Percentiles rank a stretch among this genome's conserved stretches.
These are phyloP conservation scores for Cyrtorhinus lividipennis DNA, from an alignment of 1,140 invertebrate genomes.

Conservation along the genomic window DNA sequence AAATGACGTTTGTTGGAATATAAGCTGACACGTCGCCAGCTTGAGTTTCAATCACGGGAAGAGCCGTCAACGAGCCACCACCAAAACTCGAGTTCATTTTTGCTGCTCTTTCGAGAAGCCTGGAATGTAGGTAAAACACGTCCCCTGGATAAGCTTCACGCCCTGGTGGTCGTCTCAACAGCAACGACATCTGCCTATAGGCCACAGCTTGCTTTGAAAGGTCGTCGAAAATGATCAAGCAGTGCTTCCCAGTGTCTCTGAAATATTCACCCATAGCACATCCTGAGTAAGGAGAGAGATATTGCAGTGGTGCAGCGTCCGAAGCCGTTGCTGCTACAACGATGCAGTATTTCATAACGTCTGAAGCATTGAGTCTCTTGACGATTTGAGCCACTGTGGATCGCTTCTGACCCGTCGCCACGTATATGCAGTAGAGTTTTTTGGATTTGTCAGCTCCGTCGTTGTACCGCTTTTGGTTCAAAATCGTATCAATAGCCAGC, in stretches of 20 bases:
- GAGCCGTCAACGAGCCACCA: constrained; percentile 95
- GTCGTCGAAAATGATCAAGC: constrained; percentile 99
- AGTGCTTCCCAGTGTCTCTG: constrained; percentile 98
- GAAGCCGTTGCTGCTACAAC: constrained; percentile 98
- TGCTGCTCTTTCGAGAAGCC: constrained; percentile 96
- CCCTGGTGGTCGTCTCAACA: constrained; percentile 97
- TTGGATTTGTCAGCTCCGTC: constrained; percentile 92
- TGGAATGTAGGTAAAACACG: constrained; percentile 99
- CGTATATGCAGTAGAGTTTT: constrained; percentile 99
- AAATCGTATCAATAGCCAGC: constrained; percentile 98
- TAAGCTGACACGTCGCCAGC: constrained; percentile 99
- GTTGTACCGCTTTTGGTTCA: constrained; percentile 98
- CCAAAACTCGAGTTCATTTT: constrained; percentile 96
- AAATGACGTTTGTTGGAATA: constrained; percentile 99
- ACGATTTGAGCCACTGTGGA: constrained; percentile 99
- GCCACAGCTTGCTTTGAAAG: constrained; percentile 99
- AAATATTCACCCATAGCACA: constrained; percentile 99
- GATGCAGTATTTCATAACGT: constrained; percentile 93
- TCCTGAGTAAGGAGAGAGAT: constrained; percentile 96
- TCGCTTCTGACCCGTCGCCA: constrained; percentile 98
- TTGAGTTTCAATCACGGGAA: constrained; percentile 95
- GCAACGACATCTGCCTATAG: constrained; percentile 99
- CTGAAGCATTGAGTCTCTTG: constrained; percentile 85
- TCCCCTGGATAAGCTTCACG: constrained; percentile 99
- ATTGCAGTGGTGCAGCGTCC: constrained; percentile 97